These are phyloP conservation scores for Girardinus metallicus DNA, from an alignment of 2,797 vertebrate genomes.

Conservation along the genomic window DNA sequence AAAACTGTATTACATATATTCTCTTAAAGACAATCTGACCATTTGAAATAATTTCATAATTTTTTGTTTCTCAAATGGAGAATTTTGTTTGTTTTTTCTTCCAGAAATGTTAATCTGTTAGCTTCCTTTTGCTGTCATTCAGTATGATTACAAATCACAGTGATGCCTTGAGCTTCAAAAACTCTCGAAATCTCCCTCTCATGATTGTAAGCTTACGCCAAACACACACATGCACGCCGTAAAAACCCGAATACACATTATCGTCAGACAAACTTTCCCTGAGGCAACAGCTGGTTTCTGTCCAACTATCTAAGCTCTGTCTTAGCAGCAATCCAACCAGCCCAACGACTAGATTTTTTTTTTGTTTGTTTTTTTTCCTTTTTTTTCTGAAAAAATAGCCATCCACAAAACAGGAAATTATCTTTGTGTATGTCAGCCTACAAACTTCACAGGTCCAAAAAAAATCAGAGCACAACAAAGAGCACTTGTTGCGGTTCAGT, in stretches of 20 bases:
- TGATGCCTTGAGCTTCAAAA: constrained; percentile 74
- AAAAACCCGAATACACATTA: constrained; percentile 68
- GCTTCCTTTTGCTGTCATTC: constrained; percentile 75
- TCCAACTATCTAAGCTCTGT: constrained; percentile 67
- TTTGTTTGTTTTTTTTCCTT: background rate
- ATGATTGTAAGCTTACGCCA: constrained; percentile 80
- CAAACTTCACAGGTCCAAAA: constrained; percentile 73
- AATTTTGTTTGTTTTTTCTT: constrained; percentile 37
- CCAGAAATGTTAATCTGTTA: constrained; percentile 55
- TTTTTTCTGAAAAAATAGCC: constrained; percentile 52
- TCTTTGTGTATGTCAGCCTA: constrained; percentile 64
- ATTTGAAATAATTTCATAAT: background rate
- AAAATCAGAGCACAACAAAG: constrained; percentile 40
- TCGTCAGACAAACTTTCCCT: constrained; percentile 76
- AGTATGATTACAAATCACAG: constrained; percentile 76
- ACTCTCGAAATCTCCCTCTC: constrained; percentile 64
- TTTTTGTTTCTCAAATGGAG: constrained; percentile 31
- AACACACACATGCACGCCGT: constrained; percentile 64
- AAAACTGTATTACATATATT: constrained; percentile 19
- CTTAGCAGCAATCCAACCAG: constrained; percentile 76
- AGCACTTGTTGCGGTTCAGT: constrained; percentile 59
- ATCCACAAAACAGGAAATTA: constrained; percentile 55
- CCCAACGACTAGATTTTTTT: constrained; percentile 38
- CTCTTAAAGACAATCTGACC: constrained; percentile 25
- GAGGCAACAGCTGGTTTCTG: constrained; percentile 74